These are phyloP conservation scores for Plodia interpunctella DNA, from an alignment of 1,140 invertebrate genomes.

Conservation along the genomic window DNA sequence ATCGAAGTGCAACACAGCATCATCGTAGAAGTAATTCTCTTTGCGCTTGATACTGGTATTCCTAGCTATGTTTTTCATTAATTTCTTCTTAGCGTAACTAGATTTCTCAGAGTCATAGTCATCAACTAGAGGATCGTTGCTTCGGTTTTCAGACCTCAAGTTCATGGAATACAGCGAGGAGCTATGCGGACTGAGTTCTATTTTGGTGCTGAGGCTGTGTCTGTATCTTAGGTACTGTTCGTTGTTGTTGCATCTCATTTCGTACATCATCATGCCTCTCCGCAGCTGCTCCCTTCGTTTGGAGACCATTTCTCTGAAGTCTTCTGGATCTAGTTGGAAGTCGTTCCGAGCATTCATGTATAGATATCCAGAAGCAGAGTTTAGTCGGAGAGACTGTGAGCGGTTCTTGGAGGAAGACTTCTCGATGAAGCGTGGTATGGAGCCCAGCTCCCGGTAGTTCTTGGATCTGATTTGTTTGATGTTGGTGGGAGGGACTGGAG, in stretches of 20 bases:
- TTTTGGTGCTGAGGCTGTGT: constrained; percentile 36
- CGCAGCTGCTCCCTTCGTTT: constrained; percentile 65
- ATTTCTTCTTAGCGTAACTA: constrained; percentile 67
- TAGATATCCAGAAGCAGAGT: constrained; percentile 71
- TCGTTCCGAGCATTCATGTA: constrained; percentile 75
- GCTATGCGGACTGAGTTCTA: constrained; percentile 52
- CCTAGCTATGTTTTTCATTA: constrained; percentile 71
- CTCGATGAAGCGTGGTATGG: constrained; percentile 68
- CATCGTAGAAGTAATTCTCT: constrained; percentile 74
- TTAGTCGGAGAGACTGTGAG: constrained; percentile 64
- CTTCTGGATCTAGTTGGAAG: constrained; percentile 70
- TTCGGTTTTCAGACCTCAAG: constrained; percentile 59
- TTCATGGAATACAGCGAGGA: constrained; percentile 68
- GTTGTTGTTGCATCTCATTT: constrained; percentile 39
- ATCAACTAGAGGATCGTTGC: constrained; percentile 70
- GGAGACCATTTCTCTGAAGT: constrained; percentile 67
- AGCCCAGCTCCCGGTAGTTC: constrained; percentile 48
- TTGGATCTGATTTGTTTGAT: constrained; percentile 54
- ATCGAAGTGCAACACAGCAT: constrained; percentile 69
- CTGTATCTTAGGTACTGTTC: constrained; percentile 42
- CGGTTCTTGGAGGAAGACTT: constrained; percentile 58
- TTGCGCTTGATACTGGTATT: constrained; percentile 54
- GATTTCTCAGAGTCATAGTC: constrained; percentile 72
- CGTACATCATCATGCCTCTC: constrained; percentile 56
- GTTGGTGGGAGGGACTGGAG: constrained; percentile 65